Conservation (phyloP, 2,797 vertebrate species). For the Percopsis omiscomaycus region DNA sequence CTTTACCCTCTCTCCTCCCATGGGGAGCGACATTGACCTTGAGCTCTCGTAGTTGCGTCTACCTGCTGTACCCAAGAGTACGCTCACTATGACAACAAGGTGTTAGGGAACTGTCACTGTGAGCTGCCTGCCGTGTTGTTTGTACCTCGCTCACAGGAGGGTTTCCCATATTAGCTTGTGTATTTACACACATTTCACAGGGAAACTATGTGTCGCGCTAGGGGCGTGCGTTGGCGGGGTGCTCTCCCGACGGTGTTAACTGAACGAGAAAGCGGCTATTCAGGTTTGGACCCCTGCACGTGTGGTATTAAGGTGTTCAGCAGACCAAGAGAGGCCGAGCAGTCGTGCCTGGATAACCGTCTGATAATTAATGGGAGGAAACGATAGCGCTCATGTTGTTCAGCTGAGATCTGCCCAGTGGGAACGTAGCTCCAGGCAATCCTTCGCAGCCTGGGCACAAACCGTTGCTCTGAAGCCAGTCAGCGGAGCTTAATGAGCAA, state of each 20-base stretch:
- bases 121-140: conserved; percentile 23
- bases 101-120: conserved; percentile 42
- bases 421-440: conserved; percentile 31
- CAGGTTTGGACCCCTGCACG: not conserved
- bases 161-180: conserved; percentile 22
- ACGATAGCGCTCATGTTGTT: conserved; percentile 5
- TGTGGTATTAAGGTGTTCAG: not conserved
- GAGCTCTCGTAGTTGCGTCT: conserved; percentile 40
- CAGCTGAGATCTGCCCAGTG: conserved; percentile 19
- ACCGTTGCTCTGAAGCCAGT: conserved; percentile 48
- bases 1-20: conserved; percentile 16
- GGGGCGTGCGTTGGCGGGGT: not conserved
- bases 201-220: not conserved
- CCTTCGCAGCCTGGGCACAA: conserved; percentile 27
- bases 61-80: conserved; percentile 41
- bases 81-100: conserved; percentile 24
- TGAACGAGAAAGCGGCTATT: not conserved
- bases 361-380: conserved; percentile 23
- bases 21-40: conserved; percentile 41
- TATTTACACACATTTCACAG: conserved; percentile 19
- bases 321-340: not conserved
- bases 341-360: conserved; percentile 3
- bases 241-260: no score
- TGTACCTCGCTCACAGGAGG: conserved; percentile 25
- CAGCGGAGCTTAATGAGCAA: conserved; percentile 55